Conservation (phyloP, 2,797 vertebrate species). For the Lepus oiostolus region DNA sequence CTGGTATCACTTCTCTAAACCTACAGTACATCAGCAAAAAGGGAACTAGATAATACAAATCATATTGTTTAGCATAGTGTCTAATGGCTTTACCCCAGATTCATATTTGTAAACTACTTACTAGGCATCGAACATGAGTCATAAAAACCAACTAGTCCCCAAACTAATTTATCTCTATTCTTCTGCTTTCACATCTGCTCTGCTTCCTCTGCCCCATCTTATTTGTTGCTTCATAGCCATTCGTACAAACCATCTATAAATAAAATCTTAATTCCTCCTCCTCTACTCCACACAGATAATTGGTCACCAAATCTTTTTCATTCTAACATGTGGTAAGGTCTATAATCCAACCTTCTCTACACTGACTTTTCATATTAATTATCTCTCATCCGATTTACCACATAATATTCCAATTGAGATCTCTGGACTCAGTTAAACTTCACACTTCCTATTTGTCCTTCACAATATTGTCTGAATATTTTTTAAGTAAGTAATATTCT, state of each 20-base stretch:
- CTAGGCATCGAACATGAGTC: background rate
- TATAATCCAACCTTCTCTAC: background rate
- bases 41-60: background rate
- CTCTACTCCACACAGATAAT: background rate
- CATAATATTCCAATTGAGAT: background rate
- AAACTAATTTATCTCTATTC: background rate
- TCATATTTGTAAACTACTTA: background rate
- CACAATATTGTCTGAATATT: background rate
- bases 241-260: background rate
- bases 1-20: background rate
- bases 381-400: background rate
- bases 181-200: background rate
- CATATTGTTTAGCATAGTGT: background rate
- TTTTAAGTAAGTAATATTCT: constrained; percentile 6
- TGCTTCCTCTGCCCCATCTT: background rate
- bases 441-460: background rate
- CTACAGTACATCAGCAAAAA: background rate
- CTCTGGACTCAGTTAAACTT: background rate
- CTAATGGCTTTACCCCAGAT: constrained; percentile 25
- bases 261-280: background rate
- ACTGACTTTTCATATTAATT: background rate
- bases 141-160: background rate
- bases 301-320: background rate
- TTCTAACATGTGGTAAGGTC: background rate
- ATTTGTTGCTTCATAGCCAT: background rate